Conservation (phyloP, 2,888 invertebrate species). For the Lithosia quadra region DNA sequence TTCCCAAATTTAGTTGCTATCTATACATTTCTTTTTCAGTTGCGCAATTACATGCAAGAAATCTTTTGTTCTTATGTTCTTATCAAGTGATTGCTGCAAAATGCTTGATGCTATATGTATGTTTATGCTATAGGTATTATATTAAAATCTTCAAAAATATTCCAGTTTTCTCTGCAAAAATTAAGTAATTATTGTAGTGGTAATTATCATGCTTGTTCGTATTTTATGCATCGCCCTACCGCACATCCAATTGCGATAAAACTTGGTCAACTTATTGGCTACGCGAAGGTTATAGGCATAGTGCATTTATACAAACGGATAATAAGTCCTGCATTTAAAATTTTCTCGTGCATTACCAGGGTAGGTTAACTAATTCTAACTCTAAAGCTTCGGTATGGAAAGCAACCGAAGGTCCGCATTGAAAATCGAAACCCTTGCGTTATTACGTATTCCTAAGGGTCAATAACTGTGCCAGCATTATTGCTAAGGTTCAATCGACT, state of each 20-base stretch:
- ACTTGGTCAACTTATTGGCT: conserved; percentile 1
- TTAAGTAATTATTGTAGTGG: too few relatives aligned
- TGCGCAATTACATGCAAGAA: not conserved
- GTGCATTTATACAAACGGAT: too few relatives aligned
- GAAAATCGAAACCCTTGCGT: not conserved
- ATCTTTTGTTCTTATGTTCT: not conserved
- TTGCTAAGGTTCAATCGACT: not conserved
- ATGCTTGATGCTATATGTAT: too few relatives aligned
- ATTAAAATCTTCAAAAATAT: too few relatives aligned
- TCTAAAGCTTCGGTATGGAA: not conserved
- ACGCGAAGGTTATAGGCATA: not conserved
- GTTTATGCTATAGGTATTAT: too few relatives aligned
- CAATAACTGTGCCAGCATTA: not conserved
- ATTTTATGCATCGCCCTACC: not conserved
- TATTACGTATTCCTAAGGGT: too few relatives aligned
- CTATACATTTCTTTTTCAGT: not conserved
- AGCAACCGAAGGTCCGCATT: not conserved
- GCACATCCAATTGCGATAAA: conserved; percentile 4
- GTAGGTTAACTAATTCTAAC: not conserved
- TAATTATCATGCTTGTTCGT: not conserved
- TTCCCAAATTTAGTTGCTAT: not conserved
- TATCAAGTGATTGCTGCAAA: not conserved
- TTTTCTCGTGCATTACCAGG: too few relatives aligned
- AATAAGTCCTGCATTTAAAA: too few relatives aligned
- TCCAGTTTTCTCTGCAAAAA: too few relatives aligned